Base-by-base conservation (phyloP, 1,140 invertebrate genomes). In the Drosophila mojavensis region DNA sequence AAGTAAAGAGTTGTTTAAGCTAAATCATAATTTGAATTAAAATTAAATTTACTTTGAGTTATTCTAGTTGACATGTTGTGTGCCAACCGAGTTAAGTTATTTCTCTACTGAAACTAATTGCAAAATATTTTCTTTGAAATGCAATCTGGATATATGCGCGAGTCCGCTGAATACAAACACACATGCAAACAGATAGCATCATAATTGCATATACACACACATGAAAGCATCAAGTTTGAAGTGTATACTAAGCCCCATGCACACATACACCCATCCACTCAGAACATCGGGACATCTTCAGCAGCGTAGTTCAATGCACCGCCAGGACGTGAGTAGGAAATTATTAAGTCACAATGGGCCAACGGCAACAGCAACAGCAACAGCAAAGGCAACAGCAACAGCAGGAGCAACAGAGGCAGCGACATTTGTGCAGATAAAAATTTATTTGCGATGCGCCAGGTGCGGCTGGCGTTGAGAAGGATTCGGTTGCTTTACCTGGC, bases 291-390 rank as follows among this genome's bases (percentile, higher is more conserved):
- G 51, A 58, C 71, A 58, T 75, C 59, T 63, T 60, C 17, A 24
- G 61, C 41, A 58, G 63, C 51, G 63, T 72, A 75, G 83, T 86
- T 86, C 83, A 86, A 86, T 88, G 83, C 83, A 83, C 83, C 72
- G 53, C 65, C 55, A 63, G 75, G 85, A 84, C 74, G 77, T 89
- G 80, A 88, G 84, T 88, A 81, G 83, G 77, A 80, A 88, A 86
- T 88, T 88, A 88, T 88, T 84, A 84, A 88, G 83, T 83, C 84
- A 88, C 83, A 88, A 88, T 89, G 72, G 70, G n/a, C 58, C 73
- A 79, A 71, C 69, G 70, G 66, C 83, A 77, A 63, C 11, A 13
- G 36, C 36, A 39, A 4, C 36, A 11, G 9, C 36, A 77, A 63
- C 70, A 67, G 64, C 84, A 33, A 30, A 3, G 3, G 28, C 28